phyloP scores from a whole-genome alignment of 2,113 vertebrate genomes.

The Pseudonaja textilis region DNA sequence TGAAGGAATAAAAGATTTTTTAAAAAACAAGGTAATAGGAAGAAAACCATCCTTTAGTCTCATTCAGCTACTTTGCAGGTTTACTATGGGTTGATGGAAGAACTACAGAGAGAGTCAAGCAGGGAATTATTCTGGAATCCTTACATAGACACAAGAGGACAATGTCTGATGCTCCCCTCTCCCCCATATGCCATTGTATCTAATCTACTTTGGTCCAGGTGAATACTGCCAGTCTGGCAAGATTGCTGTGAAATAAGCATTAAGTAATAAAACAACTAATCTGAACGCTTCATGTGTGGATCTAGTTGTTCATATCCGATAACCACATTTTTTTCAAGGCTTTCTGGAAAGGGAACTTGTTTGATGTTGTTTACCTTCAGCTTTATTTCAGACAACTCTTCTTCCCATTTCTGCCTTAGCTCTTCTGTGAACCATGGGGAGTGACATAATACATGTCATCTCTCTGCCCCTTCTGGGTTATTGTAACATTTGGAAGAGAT shows the following conservation, averaged over 20 bases:
- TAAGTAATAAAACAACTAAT: not conserved
- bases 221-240: not conserved
- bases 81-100: not conserved
- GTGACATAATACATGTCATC: not conserved
- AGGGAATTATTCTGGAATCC: not conserved
- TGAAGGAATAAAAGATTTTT: not conserved
- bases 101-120: not conserved
- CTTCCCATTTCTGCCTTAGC: not conserved
- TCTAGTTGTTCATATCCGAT: not conserved
- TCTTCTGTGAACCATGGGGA: not conserved
- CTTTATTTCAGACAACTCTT: not conserved
- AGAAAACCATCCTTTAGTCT: not conserved
- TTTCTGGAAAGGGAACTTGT: not conserved
- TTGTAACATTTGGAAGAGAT: not conserved
- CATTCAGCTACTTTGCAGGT: not conserved
- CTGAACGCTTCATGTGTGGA: not conserved
- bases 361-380: not conserved
- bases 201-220: not conserved
- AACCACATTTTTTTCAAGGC: not conserved
- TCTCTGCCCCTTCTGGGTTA: not conserved
- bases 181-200: not conserved
- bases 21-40: not conserved
- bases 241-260: not conserved
- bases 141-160: not conserved
- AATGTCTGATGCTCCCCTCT: not conserved